phyloP scores from a whole-genome alignment of 2,113 vertebrate genomes.

The Lanius collurio region DNA sequence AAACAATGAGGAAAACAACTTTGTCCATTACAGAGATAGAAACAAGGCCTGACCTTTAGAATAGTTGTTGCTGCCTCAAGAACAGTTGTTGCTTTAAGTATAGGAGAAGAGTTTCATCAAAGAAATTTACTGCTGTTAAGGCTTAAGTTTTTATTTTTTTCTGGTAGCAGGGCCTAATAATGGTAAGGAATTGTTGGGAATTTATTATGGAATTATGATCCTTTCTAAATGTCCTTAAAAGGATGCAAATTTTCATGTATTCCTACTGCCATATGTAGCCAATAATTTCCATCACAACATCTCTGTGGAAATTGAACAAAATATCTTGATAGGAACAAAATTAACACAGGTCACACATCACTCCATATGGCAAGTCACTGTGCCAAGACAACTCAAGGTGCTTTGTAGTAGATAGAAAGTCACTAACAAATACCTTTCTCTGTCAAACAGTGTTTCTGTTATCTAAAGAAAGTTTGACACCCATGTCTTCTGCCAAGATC shows the following conservation, averaged over 20 bases:
- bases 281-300: constrained; percentile 54
- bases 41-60: background rate
- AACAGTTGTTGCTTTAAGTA: background rate
- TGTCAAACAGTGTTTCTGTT: constrained; percentile 34
- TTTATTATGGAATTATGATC: background rate
- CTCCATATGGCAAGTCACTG: constrained; percentile 59
- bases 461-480: constrained; percentile 53
- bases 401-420: constrained; percentile 62
- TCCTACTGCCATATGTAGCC: constrained; percentile 33
- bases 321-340: constrained; percentile 65
- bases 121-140: background rate
- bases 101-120: background rate
- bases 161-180: background rate
- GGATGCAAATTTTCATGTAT: background rate
- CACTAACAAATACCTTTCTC: constrained; percentile 58
- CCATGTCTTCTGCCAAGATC: constrained; percentile 46
- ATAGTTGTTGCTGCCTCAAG: background rate
- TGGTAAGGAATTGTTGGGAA: background rate
- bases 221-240: background rate
- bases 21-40: background rate
- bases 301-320: constrained; percentile 60
- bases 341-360: constrained; percentile 64
- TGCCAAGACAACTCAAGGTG: constrained; percentile 70
- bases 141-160: background rate
- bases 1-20: background rate